Evolutionary conservation across 1,140 invertebrate species (phyloP), one percentile per base, ranked within the genome.

Genomic region (Coenobita brevimanus): DNA sequence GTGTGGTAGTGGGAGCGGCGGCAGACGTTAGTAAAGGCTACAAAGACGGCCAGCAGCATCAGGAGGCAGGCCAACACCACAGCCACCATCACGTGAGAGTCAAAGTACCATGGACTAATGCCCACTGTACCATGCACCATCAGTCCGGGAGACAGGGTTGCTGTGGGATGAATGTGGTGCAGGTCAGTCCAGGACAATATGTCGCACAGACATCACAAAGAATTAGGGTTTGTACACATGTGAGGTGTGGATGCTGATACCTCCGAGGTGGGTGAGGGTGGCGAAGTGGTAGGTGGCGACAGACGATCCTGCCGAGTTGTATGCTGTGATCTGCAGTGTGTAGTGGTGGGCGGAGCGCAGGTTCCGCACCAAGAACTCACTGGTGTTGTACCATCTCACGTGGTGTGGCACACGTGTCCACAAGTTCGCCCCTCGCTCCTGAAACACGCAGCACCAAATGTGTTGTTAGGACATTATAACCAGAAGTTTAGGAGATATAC

Each of bases 231-330:
- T n/a, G n/a, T n/a, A n/a, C n/a, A n/a, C n/a, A n/a, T n/a, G n/a
- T n/a, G 27, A 71, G 6, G 33, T 17, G 15, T 21, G n/a, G n/a
- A n/a, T n/a, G n/a, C n/a, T n/a, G n/a, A 24, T 78, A 86, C 83
- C 83, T 86, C 83, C 83, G 3, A 86, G 41, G 27, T 76, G 73
- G 13, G 83, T 86, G 41, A 86, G 91, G 0, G 93, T 93, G 2
- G 92, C 91, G 89, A 93, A 93, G 41, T 91, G 91, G 30, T 93
- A 91, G 4, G 91, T 89, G 46, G 91, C 91, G 46, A 93, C 92
- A 0, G 93, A 93, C 1, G 92, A 92, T 0, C 93, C 93, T 46
- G 93, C 93, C 17, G 92, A 92, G 90, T 93, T 94, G 83, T 93
- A 92, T 0, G 93, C 93, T 3, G 92, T 93, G 3, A 94, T 92